phyloP scores from a whole-genome alignment of 2,888 invertebrate genomes.

The Ectropis crepuscularia region DNA sequence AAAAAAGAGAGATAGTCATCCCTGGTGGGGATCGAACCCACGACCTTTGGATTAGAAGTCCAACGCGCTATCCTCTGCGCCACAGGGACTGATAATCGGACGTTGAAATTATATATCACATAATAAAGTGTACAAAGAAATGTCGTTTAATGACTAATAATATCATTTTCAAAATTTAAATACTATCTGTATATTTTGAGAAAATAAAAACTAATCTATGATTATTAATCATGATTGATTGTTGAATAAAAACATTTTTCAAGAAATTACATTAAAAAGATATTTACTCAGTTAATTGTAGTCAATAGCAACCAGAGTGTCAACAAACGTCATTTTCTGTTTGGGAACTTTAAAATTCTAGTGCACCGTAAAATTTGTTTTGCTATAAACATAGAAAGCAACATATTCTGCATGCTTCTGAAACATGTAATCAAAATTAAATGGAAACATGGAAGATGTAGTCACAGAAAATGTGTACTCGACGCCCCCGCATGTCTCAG shows the following conservation, averaged over 20 bases:
- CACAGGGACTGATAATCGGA: slow-evolving; percentile 86
- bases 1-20: slow-evolving; percentile 71
- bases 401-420: slow-evolving; percentile 37
- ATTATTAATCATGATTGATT: too few relatives aligned
- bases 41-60: slow-evolving; percentile 96
- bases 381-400: slow-evolving; percentile 29
- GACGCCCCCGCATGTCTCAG: slow-evolving; percentile 29
- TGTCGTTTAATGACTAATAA: not conserved
- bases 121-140: not conserved
- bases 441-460: slow-evolving; percentile 57
- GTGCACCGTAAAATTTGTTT: slow-evolving; percentile 48
- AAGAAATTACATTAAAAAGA: not conserved
- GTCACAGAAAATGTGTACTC: slow-evolving; percentile 33
- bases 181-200: not conserved
- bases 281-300: not conserved
- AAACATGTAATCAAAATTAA: slow-evolving; percentile 32
- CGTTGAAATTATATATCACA: slow-evolving; percentile 51
- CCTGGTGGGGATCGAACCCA: slow-evolving; percentile 94
- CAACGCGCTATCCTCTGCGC: slow-evolving; percentile 96
- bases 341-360: slow-evolving; percentile 75
- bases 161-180: not conserved
- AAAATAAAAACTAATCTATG: too few relatives aligned
- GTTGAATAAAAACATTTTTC: too few relatives aligned
- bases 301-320: slow-evolving; percentile 56
- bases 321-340: slow-evolving; percentile 61